Percentiles rank a stretch among this genome's conserved stretches.
Evolutionary conservation across 2,888 invertebrate genomes (phyloP).

Genomic region (Dasypolia templi): DNA sequence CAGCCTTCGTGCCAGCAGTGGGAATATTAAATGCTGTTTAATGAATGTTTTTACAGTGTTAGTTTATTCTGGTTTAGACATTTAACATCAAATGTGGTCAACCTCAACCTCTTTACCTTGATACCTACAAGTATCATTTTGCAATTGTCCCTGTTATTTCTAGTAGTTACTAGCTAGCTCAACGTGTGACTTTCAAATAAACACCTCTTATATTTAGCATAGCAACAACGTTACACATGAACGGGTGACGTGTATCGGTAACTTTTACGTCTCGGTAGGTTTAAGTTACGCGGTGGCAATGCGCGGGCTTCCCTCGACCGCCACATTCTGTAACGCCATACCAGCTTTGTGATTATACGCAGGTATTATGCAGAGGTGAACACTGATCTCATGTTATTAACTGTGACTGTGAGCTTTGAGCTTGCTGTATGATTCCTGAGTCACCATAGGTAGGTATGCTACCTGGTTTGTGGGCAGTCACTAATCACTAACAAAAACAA

Average conservation of each 20-base stretch:
- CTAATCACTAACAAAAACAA: neutral
- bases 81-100: too few species aligned
- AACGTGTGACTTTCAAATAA: neutral
- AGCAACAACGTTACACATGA: constrained; percentile 14
- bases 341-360: constrained; percentile 20
- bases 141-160: neutral
- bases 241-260: constrained; percentile 3
- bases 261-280: constrained; percentile 34
- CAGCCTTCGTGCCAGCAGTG: too few species aligned
- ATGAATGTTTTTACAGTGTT: too few species aligned
- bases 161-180: neutral
- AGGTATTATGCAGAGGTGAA: constrained; percentile 28
- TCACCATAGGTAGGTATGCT: neutral
- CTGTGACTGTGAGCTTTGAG: constrained; percentile 2
- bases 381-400: constrained; percentile 4
- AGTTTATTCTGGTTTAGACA: too few species aligned
- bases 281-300: constrained; percentile 29
- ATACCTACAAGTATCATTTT: neutral
- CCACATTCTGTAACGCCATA: constrained; percentile 43
- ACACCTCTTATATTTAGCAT: neutral
- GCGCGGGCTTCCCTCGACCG: constrained; percentile 25
- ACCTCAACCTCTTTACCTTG: too few species aligned
- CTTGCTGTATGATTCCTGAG: neutral
- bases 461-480: neutral
- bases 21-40: too few species aligned